phyloP scores from a whole-genome alignment of 2,888 invertebrate species.

The Lobophora halterata region DNA sequence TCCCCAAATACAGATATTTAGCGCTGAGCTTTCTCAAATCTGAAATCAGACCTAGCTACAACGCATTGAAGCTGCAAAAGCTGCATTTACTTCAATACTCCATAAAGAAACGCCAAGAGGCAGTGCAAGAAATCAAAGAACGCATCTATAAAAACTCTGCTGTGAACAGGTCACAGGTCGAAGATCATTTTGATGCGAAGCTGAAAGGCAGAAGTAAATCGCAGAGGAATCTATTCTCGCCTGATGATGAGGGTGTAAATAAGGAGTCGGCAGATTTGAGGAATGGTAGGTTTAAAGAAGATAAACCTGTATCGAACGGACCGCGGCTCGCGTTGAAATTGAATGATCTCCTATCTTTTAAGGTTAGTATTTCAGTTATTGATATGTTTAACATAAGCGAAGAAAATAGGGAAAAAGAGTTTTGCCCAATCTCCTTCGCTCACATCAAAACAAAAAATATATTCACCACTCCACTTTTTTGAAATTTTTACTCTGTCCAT shows the following conservation, averaged over 20 bases:
- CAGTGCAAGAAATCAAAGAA: constrained; percentile 79
- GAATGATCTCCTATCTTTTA: constrained; percentile 74
- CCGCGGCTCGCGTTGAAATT: constrained; percentile 67
- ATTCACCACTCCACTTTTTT: too few species aligned
- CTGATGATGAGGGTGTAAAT: constrained; percentile 45
- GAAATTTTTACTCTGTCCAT: too few species aligned
- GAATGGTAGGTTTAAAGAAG: constrained; percentile 61
- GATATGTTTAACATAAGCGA: too few species aligned
- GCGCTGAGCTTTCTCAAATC: constrained; percentile 76
- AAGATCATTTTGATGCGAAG: constrained; percentile 46
- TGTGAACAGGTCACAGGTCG: constrained; percentile 41
- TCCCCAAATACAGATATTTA: constrained; percentile 68
- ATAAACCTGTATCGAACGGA: constrained; percentile 58
- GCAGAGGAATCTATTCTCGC: constrained; percentile 61
- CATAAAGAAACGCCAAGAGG: constrained; percentile 84
- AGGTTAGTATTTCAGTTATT: constrained; percentile 45
- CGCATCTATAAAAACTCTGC: constrained; percentile 72
- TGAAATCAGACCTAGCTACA: constrained; percentile 87
- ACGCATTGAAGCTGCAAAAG: constrained; percentile 84
- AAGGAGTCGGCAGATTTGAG: constrained; percentile 52
- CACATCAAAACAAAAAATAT: too few species aligned
- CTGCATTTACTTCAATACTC: constrained; percentile 86
- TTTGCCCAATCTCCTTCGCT: too few species aligned
- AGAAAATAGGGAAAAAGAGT: too few species aligned
- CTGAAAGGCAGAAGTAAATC: constrained; percentile 54